Percentiles rank a stretch among this genome's conserved stretches.
These are phyloP conservation scores for Ceratina australensis DNA, from an alignment of 1,140 invertebrate species.

Conservation along the genomic window DNA sequence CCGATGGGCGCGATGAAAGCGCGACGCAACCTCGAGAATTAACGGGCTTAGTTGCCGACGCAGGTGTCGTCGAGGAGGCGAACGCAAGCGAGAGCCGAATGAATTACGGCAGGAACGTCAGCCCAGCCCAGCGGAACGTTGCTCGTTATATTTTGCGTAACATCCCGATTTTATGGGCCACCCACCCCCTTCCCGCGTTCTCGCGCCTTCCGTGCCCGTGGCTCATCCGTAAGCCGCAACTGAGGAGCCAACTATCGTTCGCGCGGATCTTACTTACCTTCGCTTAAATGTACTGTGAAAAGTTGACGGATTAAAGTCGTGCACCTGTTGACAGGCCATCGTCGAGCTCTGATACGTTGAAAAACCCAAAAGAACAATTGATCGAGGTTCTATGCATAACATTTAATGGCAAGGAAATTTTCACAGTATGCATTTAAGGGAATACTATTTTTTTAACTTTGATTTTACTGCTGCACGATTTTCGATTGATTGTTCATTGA, in stretches of 20 bases:
- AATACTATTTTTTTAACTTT: too few relatives aligned
- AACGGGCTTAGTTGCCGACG: slow-evolving; percentile 79
- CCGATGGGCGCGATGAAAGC: slow-evolving; percentile 61
- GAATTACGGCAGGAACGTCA: slow-evolving; percentile 76
- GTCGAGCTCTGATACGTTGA: too few relatives aligned
- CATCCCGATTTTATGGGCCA: slow-evolving; percentile 79
- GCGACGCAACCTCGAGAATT: slow-evolving; percentile 73
- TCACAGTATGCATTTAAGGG: too few relatives aligned
- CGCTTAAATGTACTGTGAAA: background rate
- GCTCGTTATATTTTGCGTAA: slow-evolving; percentile 79
- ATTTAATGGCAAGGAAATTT: too few relatives aligned
- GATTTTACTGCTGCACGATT: too few relatives aligned
- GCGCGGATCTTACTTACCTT: background rate
- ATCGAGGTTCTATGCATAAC: too few relatives aligned
- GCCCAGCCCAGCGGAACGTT: slow-evolving; percentile 66
- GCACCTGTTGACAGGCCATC: too few relatives aligned
- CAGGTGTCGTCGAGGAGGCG: slow-evolving; percentile 75
- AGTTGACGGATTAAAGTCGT: background rate
- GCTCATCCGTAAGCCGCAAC: slow-evolving; percentile 40
- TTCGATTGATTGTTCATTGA: too few relatives aligned
- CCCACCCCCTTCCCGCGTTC: slow-evolving; percentile 39
- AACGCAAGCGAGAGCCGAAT: slow-evolving; percentile 71
- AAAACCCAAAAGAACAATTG: too few relatives aligned
- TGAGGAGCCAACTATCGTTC: slow-evolving; percentile 67
- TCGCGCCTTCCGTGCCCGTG: slow-evolving; percentile 33